These are phyloP conservation scores for Sinotaia quadrata DNA, from an alignment of 2,888 invertebrate species.

Conservation along the genomic window DNA sequence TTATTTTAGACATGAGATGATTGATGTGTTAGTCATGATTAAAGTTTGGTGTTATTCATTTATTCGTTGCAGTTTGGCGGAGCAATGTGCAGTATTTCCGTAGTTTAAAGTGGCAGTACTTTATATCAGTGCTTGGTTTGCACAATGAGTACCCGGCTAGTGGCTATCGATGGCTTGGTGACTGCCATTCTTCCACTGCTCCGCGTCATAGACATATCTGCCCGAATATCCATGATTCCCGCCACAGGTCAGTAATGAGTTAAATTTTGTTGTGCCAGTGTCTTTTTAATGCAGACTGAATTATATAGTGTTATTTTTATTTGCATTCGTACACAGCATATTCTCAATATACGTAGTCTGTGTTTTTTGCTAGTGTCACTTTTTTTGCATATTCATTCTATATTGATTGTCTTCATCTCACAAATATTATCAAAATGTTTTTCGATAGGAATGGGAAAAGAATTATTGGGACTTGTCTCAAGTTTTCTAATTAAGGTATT, in stretches of 20 bases:
- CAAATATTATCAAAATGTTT: no score
- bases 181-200: slow-evolving; percentile 19
- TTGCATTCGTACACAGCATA: no score
- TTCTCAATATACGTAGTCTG: no score
- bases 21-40: no score
- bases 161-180: slow-evolving; percentile 45
- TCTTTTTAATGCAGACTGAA: background rate
- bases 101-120: slow-evolving; percentile 75
- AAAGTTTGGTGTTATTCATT: background rate
- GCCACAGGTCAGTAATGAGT: slow-evolving; percentile 65
- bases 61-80: slow-evolving; percentile 70
- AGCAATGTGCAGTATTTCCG: slow-evolving; percentile 71
- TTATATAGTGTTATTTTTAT: background rate
- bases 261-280: background rate
- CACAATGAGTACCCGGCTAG: slow-evolving; percentile 75
- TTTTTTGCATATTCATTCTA: no score
- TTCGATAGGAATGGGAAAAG: no score
- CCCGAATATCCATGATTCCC: slow-evolving; percentile 62
- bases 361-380: no score
- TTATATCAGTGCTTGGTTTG: slow-evolving; percentile 73
- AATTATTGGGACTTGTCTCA: no score
- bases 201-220: slow-evolving; percentile 44
- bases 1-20: no score
- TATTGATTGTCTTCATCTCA: no score
- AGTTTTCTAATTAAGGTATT: no score